Percentiles rank a stretch among this genome's conserved stretches.
Conservation (phyloP, 2,797 vertebrate species). For the Liasis olivaceus region DNA sequence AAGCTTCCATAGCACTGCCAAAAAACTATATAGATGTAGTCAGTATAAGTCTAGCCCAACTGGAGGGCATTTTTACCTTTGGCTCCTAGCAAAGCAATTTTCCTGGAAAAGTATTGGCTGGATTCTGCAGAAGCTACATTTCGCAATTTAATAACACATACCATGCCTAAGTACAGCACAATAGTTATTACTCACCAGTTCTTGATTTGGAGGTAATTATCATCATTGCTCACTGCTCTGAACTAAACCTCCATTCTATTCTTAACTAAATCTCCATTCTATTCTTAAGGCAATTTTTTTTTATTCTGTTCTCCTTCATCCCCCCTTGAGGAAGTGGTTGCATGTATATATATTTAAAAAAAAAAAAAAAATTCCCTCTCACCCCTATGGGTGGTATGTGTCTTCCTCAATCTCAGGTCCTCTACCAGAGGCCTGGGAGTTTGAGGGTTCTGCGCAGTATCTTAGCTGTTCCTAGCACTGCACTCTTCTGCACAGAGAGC, state of each 20-base stretch:
- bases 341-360: not conserved
- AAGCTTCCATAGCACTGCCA: not conserved
- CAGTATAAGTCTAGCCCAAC: not conserved
- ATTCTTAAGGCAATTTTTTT: slow-evolving; percentile 56
- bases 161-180: slow-evolving; percentile 50
- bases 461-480: too few relatives aligned
- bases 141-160: slow-evolving; percentile 54
- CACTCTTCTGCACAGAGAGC: too few relatives aligned
- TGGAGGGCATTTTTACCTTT: not conserved
- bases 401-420: too few relatives aligned
- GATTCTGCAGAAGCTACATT: slow-evolving; percentile 34
- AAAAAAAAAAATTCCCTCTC: too few relatives aligned
- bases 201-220: slow-evolving; percentile 61
- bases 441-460: too few relatives aligned
- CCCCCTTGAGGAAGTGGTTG: slow-evolving; percentile 32
- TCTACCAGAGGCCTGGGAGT: too few relatives aligned
- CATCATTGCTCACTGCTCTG: slow-evolving; percentile 54
- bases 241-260: slow-evolving; percentile 63
- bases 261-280: slow-evolving; percentile 62
- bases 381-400: too few relatives aligned
- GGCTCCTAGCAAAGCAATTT: slow-evolving; percentile 11
- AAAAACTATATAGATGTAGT: not conserved
- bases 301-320: slow-evolving; percentile 38
- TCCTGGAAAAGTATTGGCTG: slow-evolving; percentile 46
- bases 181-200: slow-evolving; percentile 52